phyloP scores from a whole-genome alignment of 2,888 invertebrate genomes.

The Ophion costatus region DNA sequence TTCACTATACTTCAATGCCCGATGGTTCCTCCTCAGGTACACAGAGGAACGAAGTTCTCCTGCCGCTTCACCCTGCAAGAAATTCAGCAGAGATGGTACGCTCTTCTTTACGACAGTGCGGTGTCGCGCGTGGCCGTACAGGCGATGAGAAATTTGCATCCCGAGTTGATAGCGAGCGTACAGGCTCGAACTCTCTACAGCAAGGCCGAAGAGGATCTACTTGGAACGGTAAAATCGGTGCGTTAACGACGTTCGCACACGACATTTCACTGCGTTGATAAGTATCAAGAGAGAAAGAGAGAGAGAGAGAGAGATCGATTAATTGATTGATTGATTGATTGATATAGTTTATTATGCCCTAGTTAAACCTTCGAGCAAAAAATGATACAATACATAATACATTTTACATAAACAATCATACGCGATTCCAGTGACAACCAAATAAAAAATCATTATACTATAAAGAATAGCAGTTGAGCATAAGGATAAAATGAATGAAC shows the following conservation, averaged over 20 bases:
- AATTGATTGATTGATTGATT: too few species aligned
- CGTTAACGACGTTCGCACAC: constrained; percentile 73
- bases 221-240: constrained; percentile 92
- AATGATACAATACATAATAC: too few species aligned
- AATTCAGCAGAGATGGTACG: constrained; percentile 98
- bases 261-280: background rate
- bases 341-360: background rate
- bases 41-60: constrained; percentile 97
- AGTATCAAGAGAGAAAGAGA: background rate
- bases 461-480: too few species aligned
- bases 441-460: too few species aligned
- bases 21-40: constrained; percentile 85
- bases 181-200: constrained; percentile 96
- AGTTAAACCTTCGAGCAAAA: too few species aligned
- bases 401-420: too few species aligned
- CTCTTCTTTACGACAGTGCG: constrained; percentile 96
- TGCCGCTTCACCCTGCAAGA: constrained; percentile 97
- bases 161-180: constrained; percentile 93
- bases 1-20: background rate
- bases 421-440: too few species aligned
- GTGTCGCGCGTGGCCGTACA: constrained; percentile 96
- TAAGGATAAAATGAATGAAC: too few species aligned
- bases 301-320: background rate
- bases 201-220: constrained; percentile 93
- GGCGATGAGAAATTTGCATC: constrained; percentile 97